Percentiles rank a stretch among this genome's conserved stretches.
Evolutionary conservation across 2,113 vertebrate genomes (phyloP).

Genomic region (Eptesicus fuscus): DNA sequence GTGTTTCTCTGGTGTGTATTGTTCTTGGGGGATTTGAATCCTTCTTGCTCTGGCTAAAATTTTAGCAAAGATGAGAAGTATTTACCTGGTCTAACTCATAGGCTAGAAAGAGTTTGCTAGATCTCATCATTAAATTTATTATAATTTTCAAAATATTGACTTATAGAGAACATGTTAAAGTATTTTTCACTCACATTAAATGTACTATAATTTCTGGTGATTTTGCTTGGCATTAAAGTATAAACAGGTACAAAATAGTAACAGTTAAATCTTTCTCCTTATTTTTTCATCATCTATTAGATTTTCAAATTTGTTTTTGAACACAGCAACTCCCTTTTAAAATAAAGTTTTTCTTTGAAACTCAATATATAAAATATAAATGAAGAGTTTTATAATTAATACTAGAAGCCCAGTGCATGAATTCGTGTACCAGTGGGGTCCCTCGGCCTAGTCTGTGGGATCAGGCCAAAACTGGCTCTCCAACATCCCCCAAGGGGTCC

Average conservation of each 20-base stretch:
- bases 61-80: not conserved
- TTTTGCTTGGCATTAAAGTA: not conserved
- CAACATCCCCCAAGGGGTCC: too few relatives aligned
- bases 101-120: not conserved
- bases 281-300: slow-evolving; percentile 13
- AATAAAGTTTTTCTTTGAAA: slow-evolving; percentile 36
- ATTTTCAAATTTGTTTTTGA: not conserved
- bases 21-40: not conserved
- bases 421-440: too few relatives aligned
- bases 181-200: slow-evolving; percentile 17
- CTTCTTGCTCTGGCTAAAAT: not conserved
- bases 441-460: too few relatives aligned
- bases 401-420: not conserved
- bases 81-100: not conserved
- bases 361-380: not conserved
- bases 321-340: not conserved
- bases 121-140: not conserved
- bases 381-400: not conserved
- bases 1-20: not conserved
- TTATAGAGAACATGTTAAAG: not conserved
- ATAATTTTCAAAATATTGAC: not conserved
- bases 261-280: not conserved
- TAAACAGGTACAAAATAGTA: not conserved
- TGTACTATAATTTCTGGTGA: not conserved
- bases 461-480: too few relatives aligned